Conservation (phyloP, 2,113 vertebrate species). For the Caracal caracal region DNA sequence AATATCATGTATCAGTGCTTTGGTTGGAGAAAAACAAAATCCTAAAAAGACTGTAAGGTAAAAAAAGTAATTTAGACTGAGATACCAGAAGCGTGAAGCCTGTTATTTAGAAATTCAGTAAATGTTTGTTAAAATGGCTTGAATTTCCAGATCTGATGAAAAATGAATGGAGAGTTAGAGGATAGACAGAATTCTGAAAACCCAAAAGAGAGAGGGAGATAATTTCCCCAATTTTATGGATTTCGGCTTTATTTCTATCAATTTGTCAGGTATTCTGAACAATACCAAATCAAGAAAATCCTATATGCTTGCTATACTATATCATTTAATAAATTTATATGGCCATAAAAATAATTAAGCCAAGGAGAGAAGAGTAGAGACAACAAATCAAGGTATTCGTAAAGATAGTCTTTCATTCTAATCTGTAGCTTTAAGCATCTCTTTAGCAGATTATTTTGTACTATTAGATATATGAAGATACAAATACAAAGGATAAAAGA, state of each 20-base stretch:
- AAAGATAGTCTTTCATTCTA: neutral
- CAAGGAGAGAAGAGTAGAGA: neutral
- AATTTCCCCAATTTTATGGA: neutral
- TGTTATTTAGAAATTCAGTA: neutral
- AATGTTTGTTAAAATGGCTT: neutral
- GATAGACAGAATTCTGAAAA: neutral
- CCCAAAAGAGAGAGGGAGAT: neutral
- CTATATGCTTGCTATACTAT: neutral
- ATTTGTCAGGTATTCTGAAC: neutral
- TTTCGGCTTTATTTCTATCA: neutral
- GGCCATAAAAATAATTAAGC: neutral
- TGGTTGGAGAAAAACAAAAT: neutral
- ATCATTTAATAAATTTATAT: neutral
- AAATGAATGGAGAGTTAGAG: neutral
- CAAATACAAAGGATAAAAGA: neutral
- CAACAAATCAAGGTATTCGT: neutral
- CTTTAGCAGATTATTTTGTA: neutral
- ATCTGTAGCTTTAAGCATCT: neutral
- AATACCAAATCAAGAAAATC: neutral
- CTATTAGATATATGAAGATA: neutral
- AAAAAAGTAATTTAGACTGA: constrained; percentile 1
- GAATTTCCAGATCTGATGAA: neutral
- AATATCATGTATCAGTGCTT: neutral
- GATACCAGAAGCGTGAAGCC: neutral
- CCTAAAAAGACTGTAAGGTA: neutral